Evolutionary conservation across 2,113 vertebrate species (phyloP).

Genomic region (Chamaea fasciata): DNA sequence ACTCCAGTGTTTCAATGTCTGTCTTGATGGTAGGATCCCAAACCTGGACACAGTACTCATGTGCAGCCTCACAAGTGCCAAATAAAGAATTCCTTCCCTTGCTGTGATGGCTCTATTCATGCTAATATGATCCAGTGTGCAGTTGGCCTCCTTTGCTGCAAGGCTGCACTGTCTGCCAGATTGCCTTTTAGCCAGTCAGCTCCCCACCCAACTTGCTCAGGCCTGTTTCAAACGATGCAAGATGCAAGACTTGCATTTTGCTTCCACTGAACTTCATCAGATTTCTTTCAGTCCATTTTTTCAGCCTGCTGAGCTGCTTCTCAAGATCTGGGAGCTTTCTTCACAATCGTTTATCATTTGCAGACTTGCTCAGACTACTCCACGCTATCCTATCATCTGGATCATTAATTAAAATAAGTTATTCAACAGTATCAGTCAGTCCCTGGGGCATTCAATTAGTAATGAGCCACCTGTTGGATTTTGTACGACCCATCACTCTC

Average conservation of each 20-base stretch:
- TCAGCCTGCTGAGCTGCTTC: background rate
- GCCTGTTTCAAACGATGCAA: background rate
- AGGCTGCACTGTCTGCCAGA: background rate
- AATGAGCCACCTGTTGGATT: background rate
- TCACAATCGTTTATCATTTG: background rate
- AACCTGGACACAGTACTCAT: background rate
- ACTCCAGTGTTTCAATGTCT: background rate
- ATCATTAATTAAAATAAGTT: background rate
- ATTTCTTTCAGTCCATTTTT: background rate
- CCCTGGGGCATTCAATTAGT: background rate
- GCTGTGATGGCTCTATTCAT: background rate
- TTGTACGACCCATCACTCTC: background rate
- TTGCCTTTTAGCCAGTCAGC: background rate
- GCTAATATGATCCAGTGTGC: background rate
- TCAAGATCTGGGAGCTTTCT: background rate
- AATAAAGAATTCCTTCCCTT: background rate
- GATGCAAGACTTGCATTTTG: background rate
- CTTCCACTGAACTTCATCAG: background rate
- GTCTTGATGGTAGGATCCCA: background rate
- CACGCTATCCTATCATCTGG: background rate
- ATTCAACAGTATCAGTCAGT: background rate
- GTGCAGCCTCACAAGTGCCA: background rate
- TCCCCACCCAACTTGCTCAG: background rate
- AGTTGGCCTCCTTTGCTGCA: background rate
- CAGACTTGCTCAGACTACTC: background rate